These are phyloP conservation scores for Leistus spinibarbis DNA, from an alignment of 2,888 invertebrate species.

Conservation along the genomic window DNA sequence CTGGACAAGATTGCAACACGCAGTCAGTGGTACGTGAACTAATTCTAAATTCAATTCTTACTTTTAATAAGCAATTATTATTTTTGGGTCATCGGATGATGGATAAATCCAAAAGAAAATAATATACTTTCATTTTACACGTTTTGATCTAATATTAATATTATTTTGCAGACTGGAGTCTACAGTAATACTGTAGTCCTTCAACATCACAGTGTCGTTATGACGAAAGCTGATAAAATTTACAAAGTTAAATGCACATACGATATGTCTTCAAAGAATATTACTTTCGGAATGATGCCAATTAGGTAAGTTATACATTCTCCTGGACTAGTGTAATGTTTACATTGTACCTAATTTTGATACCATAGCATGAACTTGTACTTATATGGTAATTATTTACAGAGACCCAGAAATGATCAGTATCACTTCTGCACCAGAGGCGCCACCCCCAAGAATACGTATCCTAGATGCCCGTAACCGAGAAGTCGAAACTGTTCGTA, in stretches of 20 bases:
- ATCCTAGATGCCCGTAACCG: slow-evolving; percentile 85
- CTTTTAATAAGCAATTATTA: neutral
- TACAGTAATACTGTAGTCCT: slow-evolving; percentile 94
- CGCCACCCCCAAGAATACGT: slow-evolving; percentile 91
- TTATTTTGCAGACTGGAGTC: slow-evolving; percentile 77
- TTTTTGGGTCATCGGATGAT: neutral
- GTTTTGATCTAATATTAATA: slow-evolving; percentile 4
- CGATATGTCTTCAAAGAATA: slow-evolving; percentile 95
- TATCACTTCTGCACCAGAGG: slow-evolving; percentile 93
- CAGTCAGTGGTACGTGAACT: slow-evolving; percentile 85
- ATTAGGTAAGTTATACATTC: slow-evolving; percentile 70
- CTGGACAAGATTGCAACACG: slow-evolving; percentile 93
- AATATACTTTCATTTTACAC: neutral
- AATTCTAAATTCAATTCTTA: neutral
- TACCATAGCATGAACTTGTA: neutral
- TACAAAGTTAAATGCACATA: slow-evolving; percentile 96
- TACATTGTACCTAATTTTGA: neutral
- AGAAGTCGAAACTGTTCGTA: slow-evolving; percentile 92
- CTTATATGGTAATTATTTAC: no score
- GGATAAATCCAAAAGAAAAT: neutral
- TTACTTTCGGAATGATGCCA: slow-evolving; percentile 97
- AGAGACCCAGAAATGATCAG: slow-evolving; percentile 96
- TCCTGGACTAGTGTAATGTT: neutral
- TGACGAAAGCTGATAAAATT: slow-evolving; percentile 96
- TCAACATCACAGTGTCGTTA: slow-evolving; percentile 93